Base-by-base conservation (phyloP, 2,797 vertebrate species). In the Kryptolebias ocellatus region DNA sequence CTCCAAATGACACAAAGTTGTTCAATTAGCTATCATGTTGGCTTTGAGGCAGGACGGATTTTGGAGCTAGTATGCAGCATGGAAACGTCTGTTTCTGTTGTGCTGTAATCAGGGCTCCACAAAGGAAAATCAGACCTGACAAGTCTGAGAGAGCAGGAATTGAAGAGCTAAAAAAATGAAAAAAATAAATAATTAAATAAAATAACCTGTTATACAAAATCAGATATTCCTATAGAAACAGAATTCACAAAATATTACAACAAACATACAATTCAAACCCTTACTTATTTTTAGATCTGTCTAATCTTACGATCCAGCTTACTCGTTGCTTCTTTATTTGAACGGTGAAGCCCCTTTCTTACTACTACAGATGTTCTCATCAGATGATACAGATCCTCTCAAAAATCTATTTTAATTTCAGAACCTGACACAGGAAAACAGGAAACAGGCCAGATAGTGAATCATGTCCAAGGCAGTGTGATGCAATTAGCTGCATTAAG, bases 1-100 rank as follows among this genome's bases (percentile, higher is more conserved):
- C 24, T 50, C 52, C 37, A 79, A 84, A 79, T 54, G 60, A 64
- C 72, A 79, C 51, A 31, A 71, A 76, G 76, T 76, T 53, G 60
- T 64, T 83, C 72, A 73, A 81, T 87, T 83, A 87, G 72, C 63
- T 60, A 55, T 81, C 69, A 58, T 37, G 60, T 80, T 12, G 4
- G 65, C 59, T 85, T 71, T 75, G 61, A 61, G 57, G 62, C 61
- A 42, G 58, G 45, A 75, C 69, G 37, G 74, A 81, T 85, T 78
- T 78, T 72, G 44, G 61, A 67, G 67, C 70, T 81, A 68, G 69
- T 67, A 53, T 57, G 63, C 28, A 60, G 67, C 53, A 24, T 1
- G 15, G 20, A 67, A 46, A 24, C 0, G 14, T 84, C 53, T 65
- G 74, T 77, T 75, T 84, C 70, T 68, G 42, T 44, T 60, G 4